Conservation (phyloP, 2,888 invertebrate genomes). For the Acleris laterana region DNA sequence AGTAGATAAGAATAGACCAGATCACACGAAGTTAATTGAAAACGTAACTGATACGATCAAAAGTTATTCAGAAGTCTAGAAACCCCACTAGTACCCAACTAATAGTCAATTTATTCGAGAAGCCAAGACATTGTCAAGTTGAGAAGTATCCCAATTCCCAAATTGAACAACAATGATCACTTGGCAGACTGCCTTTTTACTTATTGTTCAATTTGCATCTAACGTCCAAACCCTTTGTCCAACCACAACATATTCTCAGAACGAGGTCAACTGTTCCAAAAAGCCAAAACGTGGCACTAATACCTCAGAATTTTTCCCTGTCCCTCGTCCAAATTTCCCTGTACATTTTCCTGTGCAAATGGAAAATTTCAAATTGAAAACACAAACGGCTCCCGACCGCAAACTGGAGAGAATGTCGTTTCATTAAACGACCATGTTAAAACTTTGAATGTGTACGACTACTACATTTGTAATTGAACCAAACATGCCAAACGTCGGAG, state of each 20-base stretch:
- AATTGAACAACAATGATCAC: too few relatives aligned
- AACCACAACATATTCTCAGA: too few relatives aligned
- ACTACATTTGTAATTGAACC: constrained; percentile 21
- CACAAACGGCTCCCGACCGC: constrained; percentile 12
- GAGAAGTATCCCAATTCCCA: too few relatives aligned
- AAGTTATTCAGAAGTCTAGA: too few relatives aligned
- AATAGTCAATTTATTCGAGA: too few relatives aligned
- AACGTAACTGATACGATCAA: too few relatives aligned
- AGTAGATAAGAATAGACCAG: too few relatives aligned
- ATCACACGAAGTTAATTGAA: too few relatives aligned
- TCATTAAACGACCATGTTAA: constrained; percentile 11
- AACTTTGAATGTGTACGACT: constrained; percentile 16
- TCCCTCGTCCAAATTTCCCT: constrained; percentile 9
- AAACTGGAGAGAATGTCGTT: constrained; percentile 17
- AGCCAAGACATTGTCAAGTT: too few relatives aligned
- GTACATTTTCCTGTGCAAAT: constrained; percentile 17
- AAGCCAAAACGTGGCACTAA: not conserved
- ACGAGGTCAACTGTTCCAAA: too few relatives aligned
- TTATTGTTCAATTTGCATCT: not conserved
- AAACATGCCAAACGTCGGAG: constrained; percentile 15
- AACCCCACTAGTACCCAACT: too few relatives aligned
- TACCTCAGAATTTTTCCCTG: not conserved
- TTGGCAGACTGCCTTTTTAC: too few relatives aligned
- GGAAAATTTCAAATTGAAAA: constrained; percentile 26
- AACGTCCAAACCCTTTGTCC: not conserved